Percentiles rank a stretch among this genome's conserved stretches.
phyloP scores from a whole-genome alignment of 2,113 vertebrate species.

The Clarias gariepinus region DNA sequence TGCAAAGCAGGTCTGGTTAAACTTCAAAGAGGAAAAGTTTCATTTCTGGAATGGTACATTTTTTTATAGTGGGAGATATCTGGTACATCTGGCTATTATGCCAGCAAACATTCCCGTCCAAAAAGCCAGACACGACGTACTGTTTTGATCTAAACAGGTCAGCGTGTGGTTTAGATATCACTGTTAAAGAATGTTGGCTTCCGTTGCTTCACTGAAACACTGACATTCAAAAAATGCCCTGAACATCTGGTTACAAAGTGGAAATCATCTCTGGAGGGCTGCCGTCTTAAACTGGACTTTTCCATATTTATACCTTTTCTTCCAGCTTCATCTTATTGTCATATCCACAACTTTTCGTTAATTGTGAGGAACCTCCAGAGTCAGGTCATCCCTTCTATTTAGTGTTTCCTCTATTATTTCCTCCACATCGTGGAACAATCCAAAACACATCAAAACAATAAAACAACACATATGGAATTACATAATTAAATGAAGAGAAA shows the following conservation, averaged over 20 bases:
- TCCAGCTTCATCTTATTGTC: background rate
- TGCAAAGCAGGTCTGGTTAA: conserved; percentile 23
- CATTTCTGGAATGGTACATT: conserved; percentile 14
- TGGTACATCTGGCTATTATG: conserved; percentile 40
- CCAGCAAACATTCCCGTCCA: conserved; percentile 25
- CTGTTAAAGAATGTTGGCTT: conserved; percentile 51
- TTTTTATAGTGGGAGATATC: conserved; percentile 35
- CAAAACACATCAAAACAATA: no score
- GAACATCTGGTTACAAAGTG: conserved; percentile 46
- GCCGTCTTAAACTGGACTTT: conserved; percentile 24
- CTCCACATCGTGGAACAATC: no score
- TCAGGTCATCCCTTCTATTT: background rate
- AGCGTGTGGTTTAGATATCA: conserved; percentile 48
- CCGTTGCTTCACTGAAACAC: conserved; percentile 36
- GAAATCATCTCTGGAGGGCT: conserved; percentile 32
- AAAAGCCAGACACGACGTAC: conserved; percentile 26
- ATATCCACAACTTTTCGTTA: conserved; percentile 5
- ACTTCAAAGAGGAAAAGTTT: conserved; percentile 28
- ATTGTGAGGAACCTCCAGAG: background rate
- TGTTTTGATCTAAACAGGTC: conserved; percentile 53
- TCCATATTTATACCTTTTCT: conserved; percentile 33
- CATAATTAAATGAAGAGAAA: no score
- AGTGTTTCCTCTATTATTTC: no score
- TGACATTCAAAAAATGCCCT: conserved; percentile 51
- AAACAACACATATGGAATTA: no score